Percentiles rank a stretch among this genome's conserved stretches.
phyloP scores from a whole-genome alignment of 2,113 vertebrate genomes.

The Formicarius rufipectus region DNA sequence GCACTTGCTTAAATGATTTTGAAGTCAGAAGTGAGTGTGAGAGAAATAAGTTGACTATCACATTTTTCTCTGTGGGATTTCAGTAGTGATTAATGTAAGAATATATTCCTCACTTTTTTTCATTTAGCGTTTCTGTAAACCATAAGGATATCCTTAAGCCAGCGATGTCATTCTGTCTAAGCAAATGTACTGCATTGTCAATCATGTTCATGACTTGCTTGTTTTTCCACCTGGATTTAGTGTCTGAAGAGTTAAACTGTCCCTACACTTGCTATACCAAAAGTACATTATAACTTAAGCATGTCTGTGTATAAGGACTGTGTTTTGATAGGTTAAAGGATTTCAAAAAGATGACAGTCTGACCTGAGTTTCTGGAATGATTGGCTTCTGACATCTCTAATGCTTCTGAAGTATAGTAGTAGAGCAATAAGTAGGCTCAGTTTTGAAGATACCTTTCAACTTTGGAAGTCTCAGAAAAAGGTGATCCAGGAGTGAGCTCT shows the following conservation, averaged over 20 bases:
- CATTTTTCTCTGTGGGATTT: background rate
- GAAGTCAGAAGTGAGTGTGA: background rate
- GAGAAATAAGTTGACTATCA: background rate
- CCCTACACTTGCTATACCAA: background rate
- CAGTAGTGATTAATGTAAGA: background rate
- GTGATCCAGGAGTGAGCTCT: background rate
- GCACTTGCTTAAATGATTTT: background rate
- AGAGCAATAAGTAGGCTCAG: background rate
- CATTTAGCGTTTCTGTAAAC: background rate
- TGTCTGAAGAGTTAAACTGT: background rate
- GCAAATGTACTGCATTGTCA: background rate
- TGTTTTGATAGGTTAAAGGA: background rate
- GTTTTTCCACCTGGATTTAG: background rate
- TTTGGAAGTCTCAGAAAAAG: background rate
- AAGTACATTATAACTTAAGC: background rate
- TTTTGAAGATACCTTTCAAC: background rate
- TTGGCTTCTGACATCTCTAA: background rate
- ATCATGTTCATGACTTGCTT: background rate
- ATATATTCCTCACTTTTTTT: background rate
- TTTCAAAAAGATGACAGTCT: background rate
- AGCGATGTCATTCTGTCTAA: background rate
- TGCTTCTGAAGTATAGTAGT: background rate
- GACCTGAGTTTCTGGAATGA: conserved; percentile 23
- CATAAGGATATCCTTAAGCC: background rate
- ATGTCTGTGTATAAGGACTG: background rate